Evolutionary conservation across 1,140 invertebrate species (phyloP), one percentile per base, ranked within the genome.

Genomic region (Heliconius nattereri): DNA sequence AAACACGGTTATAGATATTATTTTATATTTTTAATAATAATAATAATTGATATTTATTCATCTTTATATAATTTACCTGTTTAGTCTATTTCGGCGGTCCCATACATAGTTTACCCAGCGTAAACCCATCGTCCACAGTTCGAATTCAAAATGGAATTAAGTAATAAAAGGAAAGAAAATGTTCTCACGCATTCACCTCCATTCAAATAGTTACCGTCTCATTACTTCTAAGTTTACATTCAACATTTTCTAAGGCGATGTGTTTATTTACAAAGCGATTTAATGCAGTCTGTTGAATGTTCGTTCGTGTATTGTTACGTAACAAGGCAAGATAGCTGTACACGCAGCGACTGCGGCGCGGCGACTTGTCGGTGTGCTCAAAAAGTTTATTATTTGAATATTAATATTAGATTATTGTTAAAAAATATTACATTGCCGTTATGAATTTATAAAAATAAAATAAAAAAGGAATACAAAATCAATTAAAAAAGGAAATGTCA

Each of bases 211-310:
- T 76, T 81, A 72, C 45, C n/a, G 71, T 72, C 26, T 73, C 19
- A 76, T 78, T 78, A 32, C 23, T 76, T 66, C 49, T 60, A 76
- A 76, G 75, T 35, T 73, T 26, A 79, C 60, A 73, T 52, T 73
- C 71, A 78, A 37, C 54, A 54, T 78, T 79, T 45, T 74, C 49
- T 66, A 78, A 78, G 23, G 23, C 52, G 52, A 40, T 45, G 60
- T 74, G 49, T 78, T 73, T 81, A 80, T 81, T 85, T 83, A 85
- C 71, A 78, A 80, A 81, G 85, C 75, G 83, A 84, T 85, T 83
- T 60, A 84, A 84, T 83, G 80, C 79, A 81, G 73, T 79, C 76
- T 80, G 73, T 76, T 82, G 76, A 78, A 76, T 52, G 40, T 45
- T 45, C 75, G 73, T 70, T 80, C 71, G 80, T 79, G 79, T 83